Percentiles rank a stretch among this genome's conserved stretches.
Evolutionary conservation across 30 jellyfish, hydroid and myxozoan species (phyloP).

Genomic region (Aurelia sp.): DNA sequence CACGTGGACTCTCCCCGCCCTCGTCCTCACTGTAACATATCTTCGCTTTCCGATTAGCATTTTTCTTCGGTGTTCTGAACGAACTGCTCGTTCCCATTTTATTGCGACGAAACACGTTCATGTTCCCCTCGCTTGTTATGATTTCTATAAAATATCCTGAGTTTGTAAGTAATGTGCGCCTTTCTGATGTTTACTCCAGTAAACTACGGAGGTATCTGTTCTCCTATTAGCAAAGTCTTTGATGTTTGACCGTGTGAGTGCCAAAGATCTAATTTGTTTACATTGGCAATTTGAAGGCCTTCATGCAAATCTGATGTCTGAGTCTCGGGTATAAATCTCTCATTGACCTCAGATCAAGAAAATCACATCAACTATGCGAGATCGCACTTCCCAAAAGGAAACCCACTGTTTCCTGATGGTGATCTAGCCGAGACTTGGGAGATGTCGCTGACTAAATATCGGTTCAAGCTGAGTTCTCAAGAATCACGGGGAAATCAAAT

Average conservation of each 20-base stretch:
- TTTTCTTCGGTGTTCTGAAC: slow-evolving; percentile 47
- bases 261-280: slow-evolving; percentile 34
- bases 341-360: slow-evolving; percentile 57
- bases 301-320: slow-evolving; percentile 66
- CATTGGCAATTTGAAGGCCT: slow-evolving; percentile 70
- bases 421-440: slow-evolving; percentile 32
- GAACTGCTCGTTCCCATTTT: slow-evolving; percentile 38
- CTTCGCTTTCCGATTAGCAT: slow-evolving; percentile 44
- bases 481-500: no score
- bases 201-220: no score
- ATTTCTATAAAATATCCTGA: no score
- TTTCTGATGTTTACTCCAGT: no score
- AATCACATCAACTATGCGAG: slow-evolving; percentile 44
- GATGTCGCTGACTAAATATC: slow-evolving; percentile 33
- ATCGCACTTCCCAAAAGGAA: slow-evolving; percentile 76
- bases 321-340: slow-evolving; percentile 60
- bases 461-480: slow-evolving; percentile 58
- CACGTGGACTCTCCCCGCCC: slow-evolving; percentile 50
- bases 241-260: slow-evolving; percentile 17
- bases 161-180: no score
- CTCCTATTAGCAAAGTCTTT: background rate
- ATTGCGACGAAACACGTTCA: slow-evolving; percentile 60
- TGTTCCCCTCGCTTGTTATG: background rate
- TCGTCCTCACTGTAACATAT: slow-evolving; percentile 50
- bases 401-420: slow-evolving; percentile 79